phyloP scores from a whole-genome alignment of 2,888 invertebrate genomes.

The Tipula vernalis region DNA sequence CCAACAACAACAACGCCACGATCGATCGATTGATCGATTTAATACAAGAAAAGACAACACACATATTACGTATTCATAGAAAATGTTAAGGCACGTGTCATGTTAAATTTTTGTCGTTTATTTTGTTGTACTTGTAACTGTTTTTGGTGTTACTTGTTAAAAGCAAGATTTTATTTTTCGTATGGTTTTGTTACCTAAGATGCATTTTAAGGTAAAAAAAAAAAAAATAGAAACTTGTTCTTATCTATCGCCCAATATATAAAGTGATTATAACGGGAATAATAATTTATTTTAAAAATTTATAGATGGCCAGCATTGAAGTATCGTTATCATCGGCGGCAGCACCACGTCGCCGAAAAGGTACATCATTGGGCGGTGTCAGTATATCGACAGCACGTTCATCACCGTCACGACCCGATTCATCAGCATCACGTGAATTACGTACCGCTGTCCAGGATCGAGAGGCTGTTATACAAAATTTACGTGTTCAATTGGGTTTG shows the following conservation, averaged over 20 bases:
- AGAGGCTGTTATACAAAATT: constrained; percentile 67
- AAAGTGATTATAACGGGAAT: not conserved
- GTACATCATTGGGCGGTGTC: constrained; percentile 28
- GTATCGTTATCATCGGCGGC: constrained; percentile 59
- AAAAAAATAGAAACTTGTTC: not conserved
- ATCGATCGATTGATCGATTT: constrained; percentile 6
- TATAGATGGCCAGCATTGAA: constrained; percentile 73
- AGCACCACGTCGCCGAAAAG: constrained; percentile 43
- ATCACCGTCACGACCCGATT: constrained; percentile 21
- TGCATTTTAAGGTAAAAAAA: not conserved
- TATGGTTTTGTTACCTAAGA: not conserved
- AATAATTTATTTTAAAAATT: constrained; percentile 17
- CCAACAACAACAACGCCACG: not conserved
- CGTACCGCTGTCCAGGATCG: constrained; percentile 63
- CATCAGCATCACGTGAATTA: constrained; percentile 44
- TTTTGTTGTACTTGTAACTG: not conserved
- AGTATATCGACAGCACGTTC: constrained; percentile 16
- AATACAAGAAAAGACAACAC: not conserved
- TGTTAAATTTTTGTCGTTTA: not conserved
- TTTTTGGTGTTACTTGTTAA: not conserved
- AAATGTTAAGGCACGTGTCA: not conserved
- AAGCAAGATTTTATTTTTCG: not conserved
- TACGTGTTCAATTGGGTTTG: constrained; percentile 32
- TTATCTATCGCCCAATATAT: not conserved
- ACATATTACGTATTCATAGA: not conserved